A percentile compares a stretch with the other conserved stretches of the same genome.
Conservation (phyloP, 2,113 vertebrate genomes). For the Chitala chitala region DNA sequence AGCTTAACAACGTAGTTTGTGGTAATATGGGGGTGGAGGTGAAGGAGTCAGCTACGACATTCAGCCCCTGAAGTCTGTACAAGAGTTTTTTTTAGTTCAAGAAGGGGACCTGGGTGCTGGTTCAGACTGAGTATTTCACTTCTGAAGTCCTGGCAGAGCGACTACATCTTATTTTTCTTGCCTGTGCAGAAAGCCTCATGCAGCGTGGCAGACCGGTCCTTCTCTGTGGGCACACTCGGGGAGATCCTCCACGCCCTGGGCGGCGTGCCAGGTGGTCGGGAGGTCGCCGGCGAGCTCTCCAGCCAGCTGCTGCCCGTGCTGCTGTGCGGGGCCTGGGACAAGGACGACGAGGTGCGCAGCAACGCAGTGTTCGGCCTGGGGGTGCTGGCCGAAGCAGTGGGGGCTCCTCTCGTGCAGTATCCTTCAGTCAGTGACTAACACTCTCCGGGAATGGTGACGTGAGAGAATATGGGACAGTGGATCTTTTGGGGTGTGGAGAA, state of each 20-base stretch:
- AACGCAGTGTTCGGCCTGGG: conserved; percentile 81
- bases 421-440: conserved; percentile 29
- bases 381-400: conserved; percentile 70
- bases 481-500: too few species aligned
- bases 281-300: conserved; percentile 62
- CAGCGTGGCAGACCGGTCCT: conserved; percentile 75
- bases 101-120: not conserved
- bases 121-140: too few species aligned
- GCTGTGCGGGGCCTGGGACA: conserved; percentile 59
- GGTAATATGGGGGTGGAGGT: too few species aligned
- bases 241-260: conserved; percentile 70
- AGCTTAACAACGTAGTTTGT: too few species aligned
- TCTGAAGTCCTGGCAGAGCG: not conserved
- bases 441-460: too few species aligned
- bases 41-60: too few species aligned
- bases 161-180: too few species aligned
- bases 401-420: conserved; percentile 65
- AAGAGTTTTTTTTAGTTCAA: too few species aligned
- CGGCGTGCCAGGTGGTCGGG: conserved; percentile 41
- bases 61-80: too few species aligned
- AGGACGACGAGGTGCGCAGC: conserved; percentile 76
- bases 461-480: too few species aligned
- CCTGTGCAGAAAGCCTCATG: conserved; percentile 68
- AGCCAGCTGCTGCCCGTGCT: conserved; percentile 66
- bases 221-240: conserved; percentile 71